Evolutionary conservation across 2,113 vertebrate genomes (phyloP).

Genomic region (Cygnus buccinator): DNA sequence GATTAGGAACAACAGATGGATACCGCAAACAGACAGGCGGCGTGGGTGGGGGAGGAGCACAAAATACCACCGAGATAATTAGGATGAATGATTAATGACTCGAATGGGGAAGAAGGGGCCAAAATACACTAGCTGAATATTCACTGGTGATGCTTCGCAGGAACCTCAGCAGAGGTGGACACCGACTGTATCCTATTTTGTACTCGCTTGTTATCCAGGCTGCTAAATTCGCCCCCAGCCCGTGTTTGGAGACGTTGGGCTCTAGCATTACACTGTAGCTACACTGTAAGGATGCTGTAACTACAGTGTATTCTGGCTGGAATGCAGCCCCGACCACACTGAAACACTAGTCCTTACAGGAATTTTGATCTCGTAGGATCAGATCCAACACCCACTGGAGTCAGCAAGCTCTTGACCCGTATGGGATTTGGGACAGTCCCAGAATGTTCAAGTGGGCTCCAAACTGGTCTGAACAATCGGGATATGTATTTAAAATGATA

Average conservation of each 20-base stretch:
- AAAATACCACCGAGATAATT: slow-evolving; percentile 7
- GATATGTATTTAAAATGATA: slow-evolving; percentile 39
- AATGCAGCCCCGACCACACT: slow-evolving; percentile 16
- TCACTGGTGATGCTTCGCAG: background rate
- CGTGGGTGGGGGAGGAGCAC: slow-evolving; percentile 32
- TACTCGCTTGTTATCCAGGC: background rate
- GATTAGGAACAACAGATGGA: slow-evolving; percentile 55
- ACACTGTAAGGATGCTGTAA: background rate
- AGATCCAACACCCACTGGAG: slow-evolving; percentile 40
- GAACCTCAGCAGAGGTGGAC: background rate
- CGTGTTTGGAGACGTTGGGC: background rate
- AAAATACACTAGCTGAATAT: background rate
- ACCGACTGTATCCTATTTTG: background rate
- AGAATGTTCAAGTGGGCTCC: slow-evolving; percentile 50
- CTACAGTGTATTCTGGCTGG: background rate
- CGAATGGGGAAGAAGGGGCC: background rate
- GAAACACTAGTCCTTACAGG: slow-evolving; percentile 34
- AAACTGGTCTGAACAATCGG: slow-evolving; percentile 11
- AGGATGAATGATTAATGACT: slow-evolving; percentile 56
- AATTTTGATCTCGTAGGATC: slow-evolving; percentile 29
- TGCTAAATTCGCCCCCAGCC: background rate
- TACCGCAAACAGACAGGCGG: slow-evolving; percentile 2
- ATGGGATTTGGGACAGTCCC: slow-evolving; percentile 34
- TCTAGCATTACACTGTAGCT: background rate
- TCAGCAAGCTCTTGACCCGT: slow-evolving; percentile 45